Conservation (phyloP, 2,888 invertebrate species). For the Aphrophora alni region DNA sequence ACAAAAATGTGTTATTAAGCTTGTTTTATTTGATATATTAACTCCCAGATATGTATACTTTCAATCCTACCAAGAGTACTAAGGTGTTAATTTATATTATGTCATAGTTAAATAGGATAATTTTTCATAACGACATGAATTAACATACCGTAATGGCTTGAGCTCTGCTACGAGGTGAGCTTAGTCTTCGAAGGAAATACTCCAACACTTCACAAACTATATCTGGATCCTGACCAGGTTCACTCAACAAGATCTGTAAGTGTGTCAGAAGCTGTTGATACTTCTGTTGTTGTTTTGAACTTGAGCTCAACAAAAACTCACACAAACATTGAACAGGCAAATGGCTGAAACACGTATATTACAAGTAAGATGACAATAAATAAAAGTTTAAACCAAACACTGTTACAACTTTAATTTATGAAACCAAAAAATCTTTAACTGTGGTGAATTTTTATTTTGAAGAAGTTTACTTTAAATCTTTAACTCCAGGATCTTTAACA, state of each 20-base stretch:
- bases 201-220: conserved; percentile 85
- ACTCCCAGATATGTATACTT: no score
- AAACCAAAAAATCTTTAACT: no score
- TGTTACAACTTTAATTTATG: no score
- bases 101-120: no score
- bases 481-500: no score
- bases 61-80: no score
- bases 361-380: neutral
- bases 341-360: conserved; percentile 65
- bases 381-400: neutral
- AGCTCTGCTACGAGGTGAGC: conserved; percentile 77
- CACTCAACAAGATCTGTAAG: conserved; percentile 65
- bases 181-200: conserved; percentile 82
- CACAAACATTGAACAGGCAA: conserved; percentile 97
- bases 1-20: no score
- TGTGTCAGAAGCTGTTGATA: conserved; percentile 76
- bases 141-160: conserved; percentile 71
- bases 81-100: no score
- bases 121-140: neutral
- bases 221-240: conserved; percentile 62
- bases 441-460: no score
- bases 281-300: conserved; percentile 71
- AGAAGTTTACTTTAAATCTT: no score
- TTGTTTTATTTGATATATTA: no score
- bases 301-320: conserved; percentile 83